phyloP scores from a whole-genome alignment of 2,888 invertebrate genomes.

The Apamea crenata region DNA sequence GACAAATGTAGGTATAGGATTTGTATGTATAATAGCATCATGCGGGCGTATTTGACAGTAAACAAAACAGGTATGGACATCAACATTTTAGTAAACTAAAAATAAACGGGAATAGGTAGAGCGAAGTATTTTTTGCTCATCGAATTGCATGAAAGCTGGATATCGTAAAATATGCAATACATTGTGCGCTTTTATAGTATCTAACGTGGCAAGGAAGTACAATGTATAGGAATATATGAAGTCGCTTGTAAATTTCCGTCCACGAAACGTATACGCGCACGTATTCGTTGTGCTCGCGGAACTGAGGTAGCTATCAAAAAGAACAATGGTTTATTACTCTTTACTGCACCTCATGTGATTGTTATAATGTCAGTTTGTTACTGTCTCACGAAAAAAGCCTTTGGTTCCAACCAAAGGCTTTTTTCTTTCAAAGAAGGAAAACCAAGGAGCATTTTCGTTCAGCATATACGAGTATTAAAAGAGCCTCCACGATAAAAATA shows the following conservation, averaged over 20 bases:
- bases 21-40: conserved; percentile 7
- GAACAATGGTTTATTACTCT: background rate
- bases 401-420: too few species aligned
- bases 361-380: too few species aligned
- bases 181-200: background rate
- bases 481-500: too few species aligned
- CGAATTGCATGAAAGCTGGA: background rate
- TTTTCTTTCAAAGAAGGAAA: too few species aligned
- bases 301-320: background rate
- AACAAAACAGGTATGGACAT: background rate
- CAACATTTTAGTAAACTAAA: conserved; percentile 2
- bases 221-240: background rate
- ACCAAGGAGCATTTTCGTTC: too few species aligned
- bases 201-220: background rate
- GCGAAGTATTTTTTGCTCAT: background rate
- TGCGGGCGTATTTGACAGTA: conserved; percentile 22
- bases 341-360: background rate
- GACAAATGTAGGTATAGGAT: background rate
- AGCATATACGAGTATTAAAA: too few species aligned
- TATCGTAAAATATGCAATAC: background rate
- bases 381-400: too few species aligned
- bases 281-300: too few species aligned
- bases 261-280: background rate
- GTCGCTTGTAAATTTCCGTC: background rate
- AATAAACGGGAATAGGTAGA: background rate